Percentiles rank a stretch among this genome's conserved stretches.
phyloP scores from a whole-genome alignment of 2,113 vertebrate genomes.

The Saguinus midas region DNA sequence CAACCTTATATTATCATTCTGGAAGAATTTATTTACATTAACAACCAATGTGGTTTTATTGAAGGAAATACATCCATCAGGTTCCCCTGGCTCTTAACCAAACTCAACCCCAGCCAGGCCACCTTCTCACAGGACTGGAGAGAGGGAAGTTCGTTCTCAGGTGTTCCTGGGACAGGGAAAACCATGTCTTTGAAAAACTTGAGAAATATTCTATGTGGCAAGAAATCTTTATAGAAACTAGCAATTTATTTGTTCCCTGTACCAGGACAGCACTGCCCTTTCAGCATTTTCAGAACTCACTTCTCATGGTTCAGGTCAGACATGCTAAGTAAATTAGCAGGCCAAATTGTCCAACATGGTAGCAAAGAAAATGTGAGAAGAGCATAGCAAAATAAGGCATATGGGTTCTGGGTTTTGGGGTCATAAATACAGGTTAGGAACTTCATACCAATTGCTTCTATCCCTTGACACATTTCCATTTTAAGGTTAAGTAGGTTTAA shows the following conservation, averaged over 20 bases:
- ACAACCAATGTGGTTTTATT: background rate
- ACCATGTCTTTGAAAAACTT: background rate
- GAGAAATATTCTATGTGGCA: background rate
- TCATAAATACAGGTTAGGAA: constrained; percentile 76
- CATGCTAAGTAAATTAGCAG: background rate
- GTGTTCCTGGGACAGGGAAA: background rate
- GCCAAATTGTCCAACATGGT: background rate
- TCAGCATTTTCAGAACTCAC: background rate
- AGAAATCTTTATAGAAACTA: background rate
- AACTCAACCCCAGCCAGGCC: background rate
- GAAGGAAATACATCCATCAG: background rate
- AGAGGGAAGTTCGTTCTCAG: background rate
- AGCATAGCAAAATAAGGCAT: background rate
- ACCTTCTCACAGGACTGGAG: background rate
- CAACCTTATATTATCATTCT: background rate
- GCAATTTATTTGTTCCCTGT: background rate
- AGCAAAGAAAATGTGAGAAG: background rate
- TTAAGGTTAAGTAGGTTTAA: constrained; percentile 81
- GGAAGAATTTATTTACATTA: background rate
- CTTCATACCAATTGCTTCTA: constrained; percentile 72
- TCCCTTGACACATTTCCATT: constrained; percentile 78
- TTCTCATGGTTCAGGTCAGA: constrained; percentile 1
- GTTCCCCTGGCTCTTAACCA: background rate
- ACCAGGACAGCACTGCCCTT: background rate
- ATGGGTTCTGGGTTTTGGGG: constrained; percentile 64